These are phyloP conservation scores for Aleiodes alternator DNA, from an alignment of 2,888 invertebrate species.

Conservation along the genomic window DNA sequence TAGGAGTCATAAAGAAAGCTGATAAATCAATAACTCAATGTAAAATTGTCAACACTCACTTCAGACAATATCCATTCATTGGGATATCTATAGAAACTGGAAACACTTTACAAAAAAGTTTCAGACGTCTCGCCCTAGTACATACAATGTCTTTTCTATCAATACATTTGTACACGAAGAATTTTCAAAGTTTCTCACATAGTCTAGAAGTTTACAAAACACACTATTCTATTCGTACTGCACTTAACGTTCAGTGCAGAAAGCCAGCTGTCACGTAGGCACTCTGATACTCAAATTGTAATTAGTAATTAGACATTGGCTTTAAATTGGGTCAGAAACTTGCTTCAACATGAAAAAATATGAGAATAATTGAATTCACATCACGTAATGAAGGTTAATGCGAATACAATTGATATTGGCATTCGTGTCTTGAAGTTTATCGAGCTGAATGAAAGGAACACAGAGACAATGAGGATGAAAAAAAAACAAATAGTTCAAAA, in stretches of 20 bases:
- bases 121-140: slow-evolving; percentile 14
- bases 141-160: slow-evolving; percentile 6
- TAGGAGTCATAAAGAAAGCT: not conserved
- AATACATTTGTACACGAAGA: slow-evolving; percentile 14
- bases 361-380: slow-evolving; percentile 17
- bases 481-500: not conserved
- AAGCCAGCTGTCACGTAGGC: slow-evolving; percentile 27
- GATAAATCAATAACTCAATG: slow-evolving; percentile 22
- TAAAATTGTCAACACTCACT: slow-evolving; percentile 8
- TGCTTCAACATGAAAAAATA: not conserved
- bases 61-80: slow-evolving; percentile 19
- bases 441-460: not conserved
- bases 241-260: slow-evolving; percentile 5
- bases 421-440: not conserved
- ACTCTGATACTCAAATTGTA: slow-evolving; percentile 10
- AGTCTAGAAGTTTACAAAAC: not conserved
- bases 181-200: slow-evolving; percentile 21
- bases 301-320: slow-evolving; percentile 8
- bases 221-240: slow-evolving; percentile 14
- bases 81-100: slow-evolving; percentile 1
- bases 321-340: not conserved
- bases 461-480: not conserved
- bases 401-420: slow-evolving; percentile 26
- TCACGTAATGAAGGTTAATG: slow-evolving; percentile 38
- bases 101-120: slow-evolving; percentile 15